A percentile compares a stretch with the other conserved stretches of the same genome.
These are phyloP conservation scores for Cossypha niveicapilla DNA, from an alignment of 2,797 vertebrate species.

Conservation along the genomic window DNA sequence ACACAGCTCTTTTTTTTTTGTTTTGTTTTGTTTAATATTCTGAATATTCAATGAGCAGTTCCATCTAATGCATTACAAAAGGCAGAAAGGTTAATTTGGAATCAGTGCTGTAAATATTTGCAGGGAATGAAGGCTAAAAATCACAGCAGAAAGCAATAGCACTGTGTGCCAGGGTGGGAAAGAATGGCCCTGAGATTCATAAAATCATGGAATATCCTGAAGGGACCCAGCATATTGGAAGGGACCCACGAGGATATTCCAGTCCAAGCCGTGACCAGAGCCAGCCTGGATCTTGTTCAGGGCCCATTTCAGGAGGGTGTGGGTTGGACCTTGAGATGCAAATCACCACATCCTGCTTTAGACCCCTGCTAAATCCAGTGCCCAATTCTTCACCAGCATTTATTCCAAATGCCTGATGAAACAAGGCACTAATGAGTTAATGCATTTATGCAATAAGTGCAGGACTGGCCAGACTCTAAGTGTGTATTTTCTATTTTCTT, in stretches of 20 bases:
- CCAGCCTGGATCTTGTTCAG: background rate
- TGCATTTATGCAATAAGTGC: background rate
- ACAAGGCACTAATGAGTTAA: background rate
- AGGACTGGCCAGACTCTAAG: background rate
- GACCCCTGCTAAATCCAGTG: background rate
- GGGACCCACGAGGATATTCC: background rate
- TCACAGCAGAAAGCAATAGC: background rate
- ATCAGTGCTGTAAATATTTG: conserved; percentile 7
- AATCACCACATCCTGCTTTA: background rate
- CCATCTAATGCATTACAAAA: background rate
- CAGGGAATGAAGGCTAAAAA: background rate
- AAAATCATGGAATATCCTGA: background rate
- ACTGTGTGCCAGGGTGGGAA: background rate
- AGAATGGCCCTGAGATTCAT: background rate
- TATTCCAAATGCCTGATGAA: background rate
- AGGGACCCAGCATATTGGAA: background rate
- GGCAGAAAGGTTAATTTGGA: background rate
- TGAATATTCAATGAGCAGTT: background rate
- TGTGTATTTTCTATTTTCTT: background rate
- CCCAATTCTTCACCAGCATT: background rate
- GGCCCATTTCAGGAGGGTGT: background rate
- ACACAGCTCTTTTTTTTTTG: background rate
- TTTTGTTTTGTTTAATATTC: background rate
- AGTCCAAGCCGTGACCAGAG: background rate
- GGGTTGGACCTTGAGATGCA: background rate